Conservation (phyloP, 2,797 vertebrate genomes). For the Cheirogaleus major region DNA sequence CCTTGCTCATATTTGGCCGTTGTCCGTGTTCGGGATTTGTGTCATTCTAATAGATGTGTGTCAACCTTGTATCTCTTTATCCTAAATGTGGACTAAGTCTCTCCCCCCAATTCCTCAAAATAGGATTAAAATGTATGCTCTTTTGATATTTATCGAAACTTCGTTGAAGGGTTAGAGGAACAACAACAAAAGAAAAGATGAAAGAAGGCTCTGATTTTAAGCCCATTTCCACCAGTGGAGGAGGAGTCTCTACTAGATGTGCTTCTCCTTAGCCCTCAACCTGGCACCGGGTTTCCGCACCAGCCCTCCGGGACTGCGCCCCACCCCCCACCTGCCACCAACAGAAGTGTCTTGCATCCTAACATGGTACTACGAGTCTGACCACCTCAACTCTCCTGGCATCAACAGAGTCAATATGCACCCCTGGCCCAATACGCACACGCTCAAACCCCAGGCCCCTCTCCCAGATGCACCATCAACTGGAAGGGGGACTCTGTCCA, state of each 20-base stretch:
- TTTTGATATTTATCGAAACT: background rate
- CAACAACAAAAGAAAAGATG: too few species aligned
- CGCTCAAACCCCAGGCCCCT: fast-evolving
- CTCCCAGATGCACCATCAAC: fast-evolving
- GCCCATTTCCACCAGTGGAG: fast-evolving
- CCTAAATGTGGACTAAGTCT: background rate
- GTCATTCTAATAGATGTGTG: fast-evolving
- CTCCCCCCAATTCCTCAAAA: background rate
- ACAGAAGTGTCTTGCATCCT: fast-evolving
- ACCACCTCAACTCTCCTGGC: background rate
- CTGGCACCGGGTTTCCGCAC: too few species aligned
- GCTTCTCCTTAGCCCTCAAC: background rate
- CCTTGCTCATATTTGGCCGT: fast-evolving
- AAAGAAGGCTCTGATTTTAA: background rate
- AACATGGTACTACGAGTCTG: background rate
- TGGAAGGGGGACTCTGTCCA: background rate
- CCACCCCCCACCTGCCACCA: background rate
- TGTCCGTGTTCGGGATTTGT: fast-evolving
- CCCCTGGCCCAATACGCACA: background rate
- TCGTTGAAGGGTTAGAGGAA: background rate
- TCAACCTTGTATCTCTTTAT: background rate
- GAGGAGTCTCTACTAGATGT: fast-evolving
- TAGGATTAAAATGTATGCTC: background rate
- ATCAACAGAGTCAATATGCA: background rate
- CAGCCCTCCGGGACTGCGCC: background rate